Conservation (phyloP, 2,888 invertebrate genomes). For the Leptothorax acervorum region DNA sequence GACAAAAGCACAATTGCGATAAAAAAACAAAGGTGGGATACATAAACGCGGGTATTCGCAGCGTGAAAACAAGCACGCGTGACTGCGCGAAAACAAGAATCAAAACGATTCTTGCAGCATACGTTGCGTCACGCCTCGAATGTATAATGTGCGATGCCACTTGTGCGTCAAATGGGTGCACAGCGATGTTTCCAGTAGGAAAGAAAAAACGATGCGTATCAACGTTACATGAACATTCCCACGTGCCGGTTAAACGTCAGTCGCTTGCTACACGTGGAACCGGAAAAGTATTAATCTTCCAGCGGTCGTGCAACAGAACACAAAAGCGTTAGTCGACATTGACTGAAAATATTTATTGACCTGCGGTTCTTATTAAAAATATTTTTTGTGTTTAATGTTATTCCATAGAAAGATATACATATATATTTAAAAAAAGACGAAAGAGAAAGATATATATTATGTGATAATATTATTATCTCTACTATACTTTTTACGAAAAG, state of each 20-base stretch:
- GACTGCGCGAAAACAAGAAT: slow-evolving; percentile 44
- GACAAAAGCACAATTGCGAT: slow-evolving; percentile 20
- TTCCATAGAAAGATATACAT: background rate
- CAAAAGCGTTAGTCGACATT: background rate
- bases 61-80: slow-evolving; percentile 27
- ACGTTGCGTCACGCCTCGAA: slow-evolving; percentile 30
- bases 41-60: slow-evolving; percentile 14
- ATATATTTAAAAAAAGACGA: background rate
- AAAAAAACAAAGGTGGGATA: slow-evolving; percentile 22
- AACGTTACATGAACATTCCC: slow-evolving; percentile 20
- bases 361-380: too few relatives aligned
- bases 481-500: background rate
- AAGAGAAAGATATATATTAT: background rate
- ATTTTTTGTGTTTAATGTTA: background rate
- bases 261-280: background rate
- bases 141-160: slow-evolving; percentile 40
- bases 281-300: slow-evolving; percentile 13
- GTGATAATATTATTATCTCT: background rate
- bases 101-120: slow-evolving; percentile 37
- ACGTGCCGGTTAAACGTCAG: slow-evolving; percentile 26
- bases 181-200: slow-evolving; percentile 1
- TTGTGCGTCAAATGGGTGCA: slow-evolving; percentile 37
- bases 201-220: slow-evolving; percentile 35
- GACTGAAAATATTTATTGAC: background rate
- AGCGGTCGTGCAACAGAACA: background rate